Base-by-base conservation (phyloP, 1,140 invertebrate genomes). In the Procambarus clarkii region DNA sequence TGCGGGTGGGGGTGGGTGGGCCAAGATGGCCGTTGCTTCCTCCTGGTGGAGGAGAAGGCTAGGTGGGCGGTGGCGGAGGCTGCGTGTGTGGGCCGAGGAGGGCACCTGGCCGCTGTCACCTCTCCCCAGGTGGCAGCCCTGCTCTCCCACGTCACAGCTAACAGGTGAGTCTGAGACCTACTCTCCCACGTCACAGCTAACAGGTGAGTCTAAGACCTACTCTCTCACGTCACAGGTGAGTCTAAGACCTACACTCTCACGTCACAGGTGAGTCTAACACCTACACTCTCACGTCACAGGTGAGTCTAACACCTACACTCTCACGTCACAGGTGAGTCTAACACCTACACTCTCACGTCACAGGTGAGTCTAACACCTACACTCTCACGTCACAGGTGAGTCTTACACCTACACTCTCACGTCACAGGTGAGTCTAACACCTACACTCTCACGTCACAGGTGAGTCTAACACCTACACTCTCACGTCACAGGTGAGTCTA, bases 1-100 rank as follows among this genome's bases (percentile, higher is more conserved):
- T 82, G 80, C 13, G 50, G 80, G 50, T 24, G 58, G n/a, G 80
- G 50, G 3, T 82, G 80, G 80, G 80, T 82, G 50, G 80, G 58
- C 18, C n/a, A 60, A 24, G 80, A 82, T 50, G 34, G 54, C 21
- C 48, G 54, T 15, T 82, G 80, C 24, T 82, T 82, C 50, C 80
- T 13, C 3, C 50, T 82, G 50, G 80, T 82, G 50, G 80, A 82
- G 80, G 80, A 82, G 50, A 60, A 34, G n/a, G 54, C 80, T 3
- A 54, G 50, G 4, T 82, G 80, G 80, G 18, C 0, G 5, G 50
- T 44, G 50, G 80, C 80, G 3, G 80, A 82, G 80, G 24, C 21
- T 18, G 9, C 7, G 54, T 82, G 80, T 60, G 21, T 44, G 11
- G 54, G 54, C 1, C n/a, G 50, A 5, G 48, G 24, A 4, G 54